Base-by-base conservation (phyloP, 2,888 invertebrate genomes). In the Margaritifera margaritifera region DNA sequence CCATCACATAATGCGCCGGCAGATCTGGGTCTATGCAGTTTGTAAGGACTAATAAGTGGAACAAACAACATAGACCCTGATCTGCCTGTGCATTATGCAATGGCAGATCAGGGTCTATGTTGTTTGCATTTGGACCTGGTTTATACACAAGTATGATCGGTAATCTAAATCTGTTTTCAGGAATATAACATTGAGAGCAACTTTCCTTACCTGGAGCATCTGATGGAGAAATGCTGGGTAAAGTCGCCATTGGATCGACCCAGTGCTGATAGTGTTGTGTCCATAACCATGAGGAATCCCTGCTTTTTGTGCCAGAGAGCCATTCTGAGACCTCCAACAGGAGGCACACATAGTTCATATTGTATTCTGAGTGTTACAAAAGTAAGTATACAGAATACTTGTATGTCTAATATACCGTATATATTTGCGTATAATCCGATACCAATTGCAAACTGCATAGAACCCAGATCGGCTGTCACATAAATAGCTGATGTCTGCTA, bases 161-260 rank as follows among this genome's bases (percentile, higher is more conserved):
- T n/a, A n/a, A n/a, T n/a, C n/a, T n/a, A n/a, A n/a, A 11, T n/a
- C 27, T 15, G 24, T 24, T 27, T 61, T 63, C 71, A 86, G 84
- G 82, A 79, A n/a, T 80, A 71, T 62, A 81, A 75, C 60, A 71
- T 85, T 5, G 75, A 81, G 25, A 74, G 80, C 24, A 70, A 77
- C 50, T 83, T 86, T 62, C 86, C 86, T 8, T 78, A 68, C 55
- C 64, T 87, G 65, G 83, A 85, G 54, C 42, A 68, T 6, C 68
- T 85, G 64, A 86, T 88, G 84, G 54, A 64, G 42, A 31, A 64
- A 27, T 84, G 86, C 66, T 86, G 86, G 86, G 64, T 72, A 8
- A 67, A 68, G 2, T 80, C 81, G 18, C 66, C 65, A 19, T 59
- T 53, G 8, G 64, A 77, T 4, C 73, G 87, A 25, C 87, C 86